Conservation (phyloP, 2,113 vertebrate species). For the Danionella cerebrum region DNA sequence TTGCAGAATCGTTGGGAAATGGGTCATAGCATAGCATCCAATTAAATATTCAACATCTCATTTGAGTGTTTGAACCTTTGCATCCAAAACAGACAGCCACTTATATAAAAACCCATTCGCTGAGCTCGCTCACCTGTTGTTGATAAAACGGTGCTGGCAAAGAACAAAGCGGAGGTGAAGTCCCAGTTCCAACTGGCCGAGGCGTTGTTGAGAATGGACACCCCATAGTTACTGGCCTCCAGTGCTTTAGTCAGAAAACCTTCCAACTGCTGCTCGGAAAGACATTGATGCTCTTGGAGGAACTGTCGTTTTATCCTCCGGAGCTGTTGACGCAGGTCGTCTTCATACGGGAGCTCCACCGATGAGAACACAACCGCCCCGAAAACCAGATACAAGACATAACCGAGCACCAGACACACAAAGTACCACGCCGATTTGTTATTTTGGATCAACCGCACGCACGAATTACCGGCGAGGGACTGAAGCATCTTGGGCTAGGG, state of each 20-base stretch:
- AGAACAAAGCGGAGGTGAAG: slow-evolving; percentile 93
- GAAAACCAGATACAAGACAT: slow-evolving; percentile 84
- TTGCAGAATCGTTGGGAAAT: too few species aligned
- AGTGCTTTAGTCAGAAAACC: slow-evolving; percentile 77
- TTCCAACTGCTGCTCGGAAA: slow-evolving; percentile 81
- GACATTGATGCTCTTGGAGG: slow-evolving; percentile 78
- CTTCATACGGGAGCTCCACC: slow-evolving; percentile 91
- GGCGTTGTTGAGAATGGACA: slow-evolving; percentile 87
- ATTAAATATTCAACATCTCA: too few species aligned
- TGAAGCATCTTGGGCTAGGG: slow-evolving; percentile 76
- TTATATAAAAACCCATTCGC: too few species aligned
- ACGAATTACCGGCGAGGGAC: slow-evolving; percentile 80
- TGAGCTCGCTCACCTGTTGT: slow-evolving; percentile 79
- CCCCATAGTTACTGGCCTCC: slow-evolving; percentile 89
- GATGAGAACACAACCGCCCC: slow-evolving; percentile 93
- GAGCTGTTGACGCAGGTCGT: slow-evolving; percentile 82
- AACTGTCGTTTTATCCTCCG: slow-evolving; percentile 76
- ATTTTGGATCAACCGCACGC: slow-evolving; percentile 79
- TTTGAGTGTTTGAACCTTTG: too few species aligned
- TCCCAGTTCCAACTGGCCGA: slow-evolving; percentile 94
- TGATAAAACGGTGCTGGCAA: slow-evolving; percentile 91
- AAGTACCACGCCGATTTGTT: slow-evolving; percentile 90
- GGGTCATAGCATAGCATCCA: too few species aligned
- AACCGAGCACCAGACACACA: slow-evolving; percentile 73
- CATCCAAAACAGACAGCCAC: too few species aligned